Conservation (phyloP, 1,140 invertebrate species). For the Trichonephila clavata region DNA sequence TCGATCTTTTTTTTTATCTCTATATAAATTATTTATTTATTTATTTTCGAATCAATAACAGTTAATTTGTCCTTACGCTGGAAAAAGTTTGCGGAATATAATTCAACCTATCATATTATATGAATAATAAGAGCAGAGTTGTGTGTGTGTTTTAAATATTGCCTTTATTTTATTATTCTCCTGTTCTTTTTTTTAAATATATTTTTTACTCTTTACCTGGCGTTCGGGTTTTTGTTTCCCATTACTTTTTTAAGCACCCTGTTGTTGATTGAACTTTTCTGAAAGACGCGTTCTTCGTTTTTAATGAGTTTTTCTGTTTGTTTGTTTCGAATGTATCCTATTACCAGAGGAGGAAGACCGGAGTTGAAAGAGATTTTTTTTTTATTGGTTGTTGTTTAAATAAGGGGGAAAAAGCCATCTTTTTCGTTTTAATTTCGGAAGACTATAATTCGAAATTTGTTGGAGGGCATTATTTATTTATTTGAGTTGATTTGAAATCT, state of each 20-base stretch:
- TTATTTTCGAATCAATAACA: conserved; percentile 59
- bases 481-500: conserved; percentile 63
- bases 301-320: conserved; percentile 71
- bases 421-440: conserved; percentile 55
- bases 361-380: background rate
- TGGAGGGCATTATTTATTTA: conserved; percentile 60
- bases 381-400: too few relatives aligned
- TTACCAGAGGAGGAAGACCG: background rate
- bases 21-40: background rate
- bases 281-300: conserved; percentile 16
- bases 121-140: conserved; percentile 38
- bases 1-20: background rate
- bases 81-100: background rate
- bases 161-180: conserved; percentile 43
- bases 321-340: conserved; percentile 65
- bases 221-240: conserved; percentile 23
- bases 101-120: conserved; percentile 69
- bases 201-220: conserved; percentile 18
- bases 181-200: background rate
- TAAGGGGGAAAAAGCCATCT: background rate
- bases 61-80: conserved; percentile 61
- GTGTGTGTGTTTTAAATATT: background rate
- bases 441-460: conserved; percentile 58
- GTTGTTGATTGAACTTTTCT: conserved; percentile 68
- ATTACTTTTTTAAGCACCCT: conserved; percentile 29